Evolutionary conservation across 2,113 vertebrate species (phyloP), one percentile per base, ranked within the genome.

Genomic region (Nesogale talazaci): DNA sequence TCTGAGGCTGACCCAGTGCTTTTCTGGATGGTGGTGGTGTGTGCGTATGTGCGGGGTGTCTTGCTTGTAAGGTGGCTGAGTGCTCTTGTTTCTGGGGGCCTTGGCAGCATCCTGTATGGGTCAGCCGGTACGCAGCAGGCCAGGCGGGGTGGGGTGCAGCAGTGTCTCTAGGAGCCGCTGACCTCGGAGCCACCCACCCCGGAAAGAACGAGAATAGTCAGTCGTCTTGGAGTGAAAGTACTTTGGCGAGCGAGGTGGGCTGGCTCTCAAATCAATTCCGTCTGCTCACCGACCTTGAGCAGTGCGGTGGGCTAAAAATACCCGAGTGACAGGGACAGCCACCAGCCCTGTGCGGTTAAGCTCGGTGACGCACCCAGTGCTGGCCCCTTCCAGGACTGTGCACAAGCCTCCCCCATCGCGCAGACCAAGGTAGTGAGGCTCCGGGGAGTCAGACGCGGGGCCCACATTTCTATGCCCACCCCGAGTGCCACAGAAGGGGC

Each of bases 51-150:
- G n/a, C n/a, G 2, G 79, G 79, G 94, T 20, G 94, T 20, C 93
- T 96, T 96, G 83, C 91, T 95, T 25, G n/a, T 95, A 96, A 97
- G 83, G 83, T 17, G 38, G 89, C 83, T 63, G 93, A 83, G 81
- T n/a, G 69, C 89, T 4, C 82, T 69, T 69, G 78, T 83, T 97
- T 95, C 95, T 83, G 14, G 0, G 46, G 86, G 80, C 85, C 74
- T 91, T 56, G 59, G 83, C 91, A 95, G 94, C 0, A 90, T n/a
- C 90, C 65, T 34, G 40, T 6, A 1, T 15, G 67, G 23, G 29
- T 52, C 42, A 46, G 42, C 10, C 5, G 6, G 16, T 63, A 3
- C 23, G 80, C 70, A 0, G 31, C 40, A 1, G 46, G 8, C 29
- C 17, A 84, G 82, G 56, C 46, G 10, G 23, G 63, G 85, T 65